A percentile compares a stretch with the other conserved stretches of the same genome.
phyloP scores from a whole-genome alignment of 2,113 vertebrate genomes.

The Cynopterus brachyotis region DNA sequence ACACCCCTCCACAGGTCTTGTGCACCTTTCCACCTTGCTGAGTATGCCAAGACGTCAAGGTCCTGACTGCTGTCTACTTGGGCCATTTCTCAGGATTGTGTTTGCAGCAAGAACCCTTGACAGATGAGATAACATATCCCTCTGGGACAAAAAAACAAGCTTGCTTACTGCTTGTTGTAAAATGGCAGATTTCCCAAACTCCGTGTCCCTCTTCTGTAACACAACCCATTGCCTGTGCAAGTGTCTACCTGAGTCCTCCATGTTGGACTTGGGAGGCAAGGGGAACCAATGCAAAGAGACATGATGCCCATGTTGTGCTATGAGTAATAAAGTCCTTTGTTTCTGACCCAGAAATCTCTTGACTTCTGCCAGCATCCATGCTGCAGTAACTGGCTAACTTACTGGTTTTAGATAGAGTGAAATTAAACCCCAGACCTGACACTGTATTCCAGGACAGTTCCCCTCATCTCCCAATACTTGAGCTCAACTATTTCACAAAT shows the following conservation, averaged over 20 bases:
- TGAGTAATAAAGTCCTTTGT: not conserved
- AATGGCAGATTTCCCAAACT: not conserved
- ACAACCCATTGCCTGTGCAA: not conserved
- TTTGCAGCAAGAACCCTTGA: conserved; percentile 18
- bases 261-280: not conserved
- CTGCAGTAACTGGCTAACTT: not conserved
- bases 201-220: not conserved
- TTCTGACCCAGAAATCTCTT: not conserved
- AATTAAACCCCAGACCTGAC: not conserved
- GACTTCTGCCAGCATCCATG: not conserved
- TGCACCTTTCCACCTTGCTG: not conserved
- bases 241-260: not conserved
- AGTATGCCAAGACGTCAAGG: not conserved
- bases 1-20: not conserved
- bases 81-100: not conserved
- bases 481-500: not conserved
- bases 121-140: not conserved
- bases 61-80: not conserved
- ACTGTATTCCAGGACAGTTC: not conserved
- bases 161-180: not conserved
- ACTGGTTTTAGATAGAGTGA: not conserved
- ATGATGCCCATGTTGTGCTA: not conserved
- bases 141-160: not conserved
- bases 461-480: not conserved
- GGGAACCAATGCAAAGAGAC: not conserved